Percentiles rank a stretch among this genome's conserved stretches.
These are phyloP conservation scores for Pseudois nayaur DNA, from an alignment of 2,113 vertebrate genomes.

Conservation along the genomic window DNA sequence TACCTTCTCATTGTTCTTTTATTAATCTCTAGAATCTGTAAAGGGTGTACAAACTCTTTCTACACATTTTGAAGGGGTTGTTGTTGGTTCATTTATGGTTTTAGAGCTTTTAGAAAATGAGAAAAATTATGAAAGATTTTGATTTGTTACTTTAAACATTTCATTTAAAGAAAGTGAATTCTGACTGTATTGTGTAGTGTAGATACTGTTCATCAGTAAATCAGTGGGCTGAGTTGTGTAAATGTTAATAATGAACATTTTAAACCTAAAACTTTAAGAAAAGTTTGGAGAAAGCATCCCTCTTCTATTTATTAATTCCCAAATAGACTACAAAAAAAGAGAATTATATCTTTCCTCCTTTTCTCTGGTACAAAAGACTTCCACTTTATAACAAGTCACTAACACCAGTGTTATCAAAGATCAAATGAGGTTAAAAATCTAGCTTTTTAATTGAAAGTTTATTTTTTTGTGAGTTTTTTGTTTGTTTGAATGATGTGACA, in stretches of 20 bases:
- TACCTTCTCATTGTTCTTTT: not conserved
- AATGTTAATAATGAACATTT: not conserved
- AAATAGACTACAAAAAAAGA: not conserved
- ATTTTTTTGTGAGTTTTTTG: not conserved
- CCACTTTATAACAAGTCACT: not conserved
- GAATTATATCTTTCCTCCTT: not conserved
- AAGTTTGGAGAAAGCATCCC: not conserved
- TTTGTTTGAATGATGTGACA: not conserved
- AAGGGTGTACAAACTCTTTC: not conserved
- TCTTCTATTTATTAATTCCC: not conserved
- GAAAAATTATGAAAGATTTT: not conserved
- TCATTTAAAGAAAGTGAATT: not conserved
- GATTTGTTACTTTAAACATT: not conserved
- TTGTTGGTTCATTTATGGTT: not conserved
- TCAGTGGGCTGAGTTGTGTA: not conserved
- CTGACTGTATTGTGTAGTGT: not conserved
- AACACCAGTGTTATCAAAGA: not conserved
- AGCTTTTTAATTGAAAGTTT: not conserved
- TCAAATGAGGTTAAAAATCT: not conserved
- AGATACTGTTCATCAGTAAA: not conserved
- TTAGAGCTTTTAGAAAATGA: not conserved
- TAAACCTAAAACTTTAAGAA: not conserved
- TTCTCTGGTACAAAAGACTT: not conserved
- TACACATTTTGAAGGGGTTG: not conserved
- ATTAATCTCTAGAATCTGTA: conserved; percentile 20